Conservation (phyloP, 2,888 invertebrate species). For the Molanna angustata region DNA sequence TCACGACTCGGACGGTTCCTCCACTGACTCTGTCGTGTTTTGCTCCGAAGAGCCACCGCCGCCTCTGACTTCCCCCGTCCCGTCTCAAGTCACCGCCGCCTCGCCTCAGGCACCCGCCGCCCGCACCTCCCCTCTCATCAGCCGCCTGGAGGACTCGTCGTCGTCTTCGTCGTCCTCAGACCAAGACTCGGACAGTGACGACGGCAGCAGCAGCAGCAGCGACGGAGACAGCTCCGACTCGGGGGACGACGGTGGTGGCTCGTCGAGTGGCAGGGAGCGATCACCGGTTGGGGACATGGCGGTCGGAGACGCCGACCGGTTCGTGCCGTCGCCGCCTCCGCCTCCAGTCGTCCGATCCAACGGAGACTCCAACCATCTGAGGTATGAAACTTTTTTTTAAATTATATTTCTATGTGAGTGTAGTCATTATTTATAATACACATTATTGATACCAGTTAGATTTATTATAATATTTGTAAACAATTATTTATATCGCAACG, state of each 20-base stretch:
- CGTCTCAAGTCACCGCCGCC: background rate
- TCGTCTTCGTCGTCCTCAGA: too few species aligned
- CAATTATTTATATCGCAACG: too few species aligned
- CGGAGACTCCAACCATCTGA: constrained; percentile 13
- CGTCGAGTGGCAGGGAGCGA: background rate
- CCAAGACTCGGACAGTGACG: constrained; percentile 4
- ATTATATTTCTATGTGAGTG: background rate
- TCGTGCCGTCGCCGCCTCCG: constrained; percentile 7
- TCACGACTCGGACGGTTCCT: constrained; percentile 14
- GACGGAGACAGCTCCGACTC: constrained; percentile 3
- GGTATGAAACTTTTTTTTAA: constrained; percentile 1
- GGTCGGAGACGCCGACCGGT: background rate
- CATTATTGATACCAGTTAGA: too few species aligned
- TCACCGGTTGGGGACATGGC: background rate
- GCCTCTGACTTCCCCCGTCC: constrained; percentile 1
- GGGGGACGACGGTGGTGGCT: constrained; percentile 2
- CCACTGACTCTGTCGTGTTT: constrained; percentile 28
- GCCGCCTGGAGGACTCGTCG: constrained; percentile 24
- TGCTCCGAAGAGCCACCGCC: constrained; percentile 23
- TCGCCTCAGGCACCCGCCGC: background rate
- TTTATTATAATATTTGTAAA: too few species aligned
- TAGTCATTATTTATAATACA: too few species aligned
- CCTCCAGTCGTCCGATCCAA: constrained; percentile 13
- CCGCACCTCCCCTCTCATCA: constrained; percentile 11
- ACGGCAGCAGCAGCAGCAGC: constrained; percentile 3